Evolutionary conservation across 2,888 invertebrate genomes (phyloP).

Genomic region (Caenorhabditis uteleia): DNA sequence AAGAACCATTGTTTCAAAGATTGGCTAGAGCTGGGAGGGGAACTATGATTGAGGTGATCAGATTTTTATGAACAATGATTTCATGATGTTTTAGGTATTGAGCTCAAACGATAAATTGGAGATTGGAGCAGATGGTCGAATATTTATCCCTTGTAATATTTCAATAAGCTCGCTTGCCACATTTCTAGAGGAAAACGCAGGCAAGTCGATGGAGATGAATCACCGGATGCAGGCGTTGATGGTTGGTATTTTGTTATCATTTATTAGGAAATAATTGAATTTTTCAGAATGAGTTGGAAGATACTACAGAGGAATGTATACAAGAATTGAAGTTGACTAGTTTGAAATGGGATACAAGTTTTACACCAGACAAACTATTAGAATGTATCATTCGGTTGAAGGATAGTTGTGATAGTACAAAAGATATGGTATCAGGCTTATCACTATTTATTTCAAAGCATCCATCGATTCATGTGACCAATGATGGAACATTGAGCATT

Average conservation of each 20-base stretch:
- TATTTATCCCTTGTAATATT: constrained; percentile 66
- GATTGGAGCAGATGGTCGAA: constrained; percentile 56
- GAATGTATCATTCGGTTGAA: constrained; percentile 32
- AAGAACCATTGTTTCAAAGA: constrained; percentile 29
- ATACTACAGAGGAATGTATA: constrained; percentile 19
- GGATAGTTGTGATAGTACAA: constrained; percentile 11
- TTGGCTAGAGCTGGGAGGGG: constrained; percentile 31
- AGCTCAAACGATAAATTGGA: constrained; percentile 61
- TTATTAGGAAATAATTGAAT: background rate
- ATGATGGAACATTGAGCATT: constrained; percentile 58
- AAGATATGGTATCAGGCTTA: constrained; percentile 41
- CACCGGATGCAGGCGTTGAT: constrained; percentile 36
- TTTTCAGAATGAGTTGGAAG: constrained; percentile 36
- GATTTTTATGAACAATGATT: too few relatives aligned
- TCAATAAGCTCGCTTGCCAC: constrained; percentile 52
- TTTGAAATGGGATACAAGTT: constrained; percentile 40
- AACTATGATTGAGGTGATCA: constrained; percentile 38
- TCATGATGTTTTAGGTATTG: constrained; percentile 44
- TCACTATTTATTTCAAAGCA: constrained; percentile 55
- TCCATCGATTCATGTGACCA: constrained; percentile 57
- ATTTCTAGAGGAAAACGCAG: constrained; percentile 54
- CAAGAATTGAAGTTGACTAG: constrained; percentile 39
- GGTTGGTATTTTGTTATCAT: constrained; percentile 14
- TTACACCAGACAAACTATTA: constrained; percentile 33
- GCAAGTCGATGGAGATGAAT: constrained; percentile 32